A percentile compares a stretch with the other conserved stretches of the same genome.
phyloP scores from a whole-genome alignment of 1,140 invertebrate genomes.

The Euglossa dilemma region DNA sequence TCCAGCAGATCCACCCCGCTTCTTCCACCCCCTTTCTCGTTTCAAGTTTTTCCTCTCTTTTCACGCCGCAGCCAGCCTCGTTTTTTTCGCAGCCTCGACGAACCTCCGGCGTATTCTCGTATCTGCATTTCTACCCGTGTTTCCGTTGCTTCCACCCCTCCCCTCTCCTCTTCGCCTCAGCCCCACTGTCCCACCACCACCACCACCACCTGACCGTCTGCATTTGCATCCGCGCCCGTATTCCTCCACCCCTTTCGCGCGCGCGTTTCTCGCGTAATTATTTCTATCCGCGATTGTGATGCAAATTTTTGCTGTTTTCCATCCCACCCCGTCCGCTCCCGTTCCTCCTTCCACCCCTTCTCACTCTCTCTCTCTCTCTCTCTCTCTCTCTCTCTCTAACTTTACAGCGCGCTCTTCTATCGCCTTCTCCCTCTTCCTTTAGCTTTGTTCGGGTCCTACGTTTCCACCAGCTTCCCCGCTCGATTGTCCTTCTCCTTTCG shows the following conservation, averaged over 20 bases:
- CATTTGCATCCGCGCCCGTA: conserved; percentile 62
- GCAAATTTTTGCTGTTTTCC: conserved; percentile 79
- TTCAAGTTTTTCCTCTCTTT: conserved; percentile 47
- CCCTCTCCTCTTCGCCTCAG: conserved; percentile 31
- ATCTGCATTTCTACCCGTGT: conserved; percentile 77
- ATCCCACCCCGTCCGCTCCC: conserved; percentile 19
- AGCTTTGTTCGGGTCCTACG: conserved; percentile 11
- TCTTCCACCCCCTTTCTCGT: conserved; percentile 16
- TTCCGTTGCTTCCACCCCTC: conserved; percentile 58
- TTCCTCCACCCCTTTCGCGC: conserved; percentile 63
- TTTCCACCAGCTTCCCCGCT: conserved; percentile 12
- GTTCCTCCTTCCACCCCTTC: conserved; percentile 16
- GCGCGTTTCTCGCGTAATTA: conserved; percentile 78
- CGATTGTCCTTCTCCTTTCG: not conserved
- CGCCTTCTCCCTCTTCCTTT: not conserved
- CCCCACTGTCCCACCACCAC: not conserved
- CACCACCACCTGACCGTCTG: conserved; percentile 45
- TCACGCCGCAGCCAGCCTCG: conserved; percentile 32
- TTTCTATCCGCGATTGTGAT: conserved; percentile 81
- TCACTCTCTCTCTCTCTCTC: conserved; percentile 30
- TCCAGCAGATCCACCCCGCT: not conserved
- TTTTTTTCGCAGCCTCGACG: conserved; percentile 54
- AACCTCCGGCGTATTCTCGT: conserved; percentile 65
- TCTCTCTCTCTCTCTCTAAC: not conserved
- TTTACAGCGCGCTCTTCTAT: too few species aligned